These are phyloP conservation scores for Planococcus citri DNA, from an alignment of 1,140 invertebrate genomes.

Conservation along the genomic window DNA sequence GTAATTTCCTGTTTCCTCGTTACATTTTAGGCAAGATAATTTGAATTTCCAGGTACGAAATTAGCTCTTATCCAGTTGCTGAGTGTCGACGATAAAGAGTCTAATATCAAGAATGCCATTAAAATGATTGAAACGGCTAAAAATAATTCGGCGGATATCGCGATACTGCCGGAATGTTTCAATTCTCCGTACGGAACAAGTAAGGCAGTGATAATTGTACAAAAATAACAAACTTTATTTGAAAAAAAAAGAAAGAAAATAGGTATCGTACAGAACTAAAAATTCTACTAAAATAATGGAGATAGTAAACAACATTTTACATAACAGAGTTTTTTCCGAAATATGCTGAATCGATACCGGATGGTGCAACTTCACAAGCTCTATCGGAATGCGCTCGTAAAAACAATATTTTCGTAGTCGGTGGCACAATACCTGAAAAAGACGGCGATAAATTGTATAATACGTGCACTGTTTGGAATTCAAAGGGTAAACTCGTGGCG, in stretches of 20 bases:
- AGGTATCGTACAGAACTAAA: too few species aligned
- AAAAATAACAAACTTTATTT: background rate
- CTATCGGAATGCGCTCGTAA: constrained; percentile 64
- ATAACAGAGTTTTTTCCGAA: constrained; percentile 57
- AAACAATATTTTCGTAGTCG: constrained; percentile 67
- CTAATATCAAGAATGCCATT: constrained; percentile 60
- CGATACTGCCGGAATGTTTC: constrained; percentile 84
- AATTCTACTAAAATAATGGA: too few species aligned
- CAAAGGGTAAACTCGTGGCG: constrained; percentile 57
- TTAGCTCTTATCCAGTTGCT: constrained; percentile 67
- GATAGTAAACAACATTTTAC: background rate
- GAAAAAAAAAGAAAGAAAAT: background rate
- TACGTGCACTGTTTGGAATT: constrained; percentile 79
- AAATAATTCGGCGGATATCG: constrained; percentile 56
- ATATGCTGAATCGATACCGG: constrained; percentile 74
- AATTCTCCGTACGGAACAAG: constrained; percentile 85
- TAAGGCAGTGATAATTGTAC: constrained; percentile 34
- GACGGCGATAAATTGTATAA: constrained; percentile 65
- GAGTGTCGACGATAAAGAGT: constrained; percentile 56
- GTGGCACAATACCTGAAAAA: constrained; percentile 78
- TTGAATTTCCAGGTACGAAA: constrained; percentile 35
- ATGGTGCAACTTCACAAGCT: constrained; percentile 53
- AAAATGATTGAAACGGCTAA: constrained; percentile 61
- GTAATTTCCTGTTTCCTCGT: background rate
- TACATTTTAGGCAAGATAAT: background rate